Evolutionary conservation across 1,140 invertebrate species (phyloP).

Genomic region (Drosophila quadrilineata): DNA sequence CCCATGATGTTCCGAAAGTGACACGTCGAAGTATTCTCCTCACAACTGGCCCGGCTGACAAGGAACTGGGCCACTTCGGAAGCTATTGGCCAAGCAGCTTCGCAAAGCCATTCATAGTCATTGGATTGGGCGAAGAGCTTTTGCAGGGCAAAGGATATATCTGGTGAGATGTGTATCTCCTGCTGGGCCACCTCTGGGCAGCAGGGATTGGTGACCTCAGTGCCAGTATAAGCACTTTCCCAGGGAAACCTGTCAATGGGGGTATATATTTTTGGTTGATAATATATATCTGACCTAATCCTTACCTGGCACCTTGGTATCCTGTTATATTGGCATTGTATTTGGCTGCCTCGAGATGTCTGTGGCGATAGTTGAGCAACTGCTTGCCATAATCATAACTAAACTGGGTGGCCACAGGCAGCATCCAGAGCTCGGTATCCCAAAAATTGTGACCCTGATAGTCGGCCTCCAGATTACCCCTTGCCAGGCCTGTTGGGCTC

Average conservation of each 20-base stretch:
- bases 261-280: not conserved
- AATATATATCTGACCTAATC: not conserved
- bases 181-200: constrained; percentile 83
- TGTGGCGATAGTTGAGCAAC: constrained; percentile 59
- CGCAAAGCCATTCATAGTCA: constrained; percentile 81
- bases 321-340: constrained; percentile 63
- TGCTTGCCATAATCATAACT: constrained; percentile 49
- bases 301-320: constrained; percentile 61
- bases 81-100: constrained; percentile 82
- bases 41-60: constrained; percentile 82
- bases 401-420: constrained; percentile 62
- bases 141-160: constrained; percentile 82
- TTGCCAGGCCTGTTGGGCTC: constrained; percentile 83
- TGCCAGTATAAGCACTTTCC: constrained; percentile 84
- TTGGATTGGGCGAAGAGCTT: constrained; percentile 82
- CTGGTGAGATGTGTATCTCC: constrained; percentile 83
- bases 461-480: constrained; percentile 79
- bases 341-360: constrained; percentile 49
- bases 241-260: constrained; percentile 80
- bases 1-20: constrained; percentile 83
- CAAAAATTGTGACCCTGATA: constrained; percentile 80
- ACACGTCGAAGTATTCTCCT: constrained; percentile 74
- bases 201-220: constrained; percentile 83
- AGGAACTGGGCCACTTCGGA: constrained; percentile 83
- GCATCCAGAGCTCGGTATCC: constrained; percentile 81